Evolutionary conservation across 1,140 invertebrate species (phyloP).

Genomic region (Zaprionus camerounensis): DNA sequence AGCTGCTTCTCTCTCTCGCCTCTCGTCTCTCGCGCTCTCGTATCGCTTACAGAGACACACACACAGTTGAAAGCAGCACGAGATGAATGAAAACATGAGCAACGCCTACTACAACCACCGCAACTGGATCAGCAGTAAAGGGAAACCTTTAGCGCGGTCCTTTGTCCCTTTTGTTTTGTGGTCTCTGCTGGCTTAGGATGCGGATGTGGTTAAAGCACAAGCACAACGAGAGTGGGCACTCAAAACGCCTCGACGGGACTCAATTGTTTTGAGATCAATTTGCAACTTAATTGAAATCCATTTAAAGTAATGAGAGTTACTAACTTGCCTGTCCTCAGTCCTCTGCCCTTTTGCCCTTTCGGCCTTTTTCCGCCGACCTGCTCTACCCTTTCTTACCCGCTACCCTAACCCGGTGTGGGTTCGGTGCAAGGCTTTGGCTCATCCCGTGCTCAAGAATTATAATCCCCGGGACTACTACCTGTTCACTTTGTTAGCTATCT

Average conservation of each 20-base stretch:
- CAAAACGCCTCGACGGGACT: slow-evolving; percentile 75
- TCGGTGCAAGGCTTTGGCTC: slow-evolving; percentile 31
- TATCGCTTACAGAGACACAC: slow-evolving; percentile 64
- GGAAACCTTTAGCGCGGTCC: slow-evolving; percentile 20
- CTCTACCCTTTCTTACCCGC: background rate
- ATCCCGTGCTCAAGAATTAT: slow-evolving; percentile 76
- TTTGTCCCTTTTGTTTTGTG: slow-evolving; percentile 35
- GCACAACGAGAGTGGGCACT: slow-evolving; percentile 49
- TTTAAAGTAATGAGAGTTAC: slow-evolving; percentile 84
- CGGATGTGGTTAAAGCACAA: slow-evolving; percentile 49
- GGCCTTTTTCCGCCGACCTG: slow-evolving; percentile 31
- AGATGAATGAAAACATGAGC: slow-evolving; percentile 59
- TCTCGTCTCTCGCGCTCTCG: slow-evolving; percentile 55
- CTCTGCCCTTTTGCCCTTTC: slow-evolving; percentile 10
- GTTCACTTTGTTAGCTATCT: slow-evolving; percentile 37
- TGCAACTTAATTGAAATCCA: slow-evolving; percentile 84
- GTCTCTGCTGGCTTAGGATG: slow-evolving; percentile 29
- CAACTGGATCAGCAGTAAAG: slow-evolving; percentile 31
- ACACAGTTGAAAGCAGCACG: background rate
- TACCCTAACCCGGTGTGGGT: no score
- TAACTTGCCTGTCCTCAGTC: slow-evolving; percentile 64
- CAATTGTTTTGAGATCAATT: slow-evolving; percentile 84
- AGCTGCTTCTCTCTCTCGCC: slow-evolving; percentile 55
- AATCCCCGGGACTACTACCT: slow-evolving; percentile 44
- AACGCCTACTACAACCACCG: slow-evolving; percentile 35